These are phyloP conservation scores for cat (Felis catus) DNA, from an alignment of 2,113 vertebrate genomes.

Conservation along the genomic window F.catus_Fca126_mat1.0 CM031425.1:15171501-15172000, in stretches of 20 bases:
- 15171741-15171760: neutral
- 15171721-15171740: neutral
- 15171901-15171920: neutral
- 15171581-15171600: neutral
- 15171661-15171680: neutral
- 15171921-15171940: neutral
- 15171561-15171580: neutral
- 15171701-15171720: neutral
- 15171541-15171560: neutral
- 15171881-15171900: neutral
- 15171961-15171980: neutral
- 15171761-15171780: neutral
- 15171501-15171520: neutral
- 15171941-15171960: neutral
- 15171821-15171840: neutral
- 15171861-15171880: neutral
- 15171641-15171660: neutral
- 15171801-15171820: neutral
- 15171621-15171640: neutral
- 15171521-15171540: neutral
- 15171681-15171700: neutral
- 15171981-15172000: neutral
- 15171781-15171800: neutral
- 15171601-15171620: neutral
- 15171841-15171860: neutral